Evolutionary conservation across 2,797 vertebrate genomes (phyloP), one percentile per base, ranked within the genome.

Genomic region (Melopsittacus undulatus): DNA sequence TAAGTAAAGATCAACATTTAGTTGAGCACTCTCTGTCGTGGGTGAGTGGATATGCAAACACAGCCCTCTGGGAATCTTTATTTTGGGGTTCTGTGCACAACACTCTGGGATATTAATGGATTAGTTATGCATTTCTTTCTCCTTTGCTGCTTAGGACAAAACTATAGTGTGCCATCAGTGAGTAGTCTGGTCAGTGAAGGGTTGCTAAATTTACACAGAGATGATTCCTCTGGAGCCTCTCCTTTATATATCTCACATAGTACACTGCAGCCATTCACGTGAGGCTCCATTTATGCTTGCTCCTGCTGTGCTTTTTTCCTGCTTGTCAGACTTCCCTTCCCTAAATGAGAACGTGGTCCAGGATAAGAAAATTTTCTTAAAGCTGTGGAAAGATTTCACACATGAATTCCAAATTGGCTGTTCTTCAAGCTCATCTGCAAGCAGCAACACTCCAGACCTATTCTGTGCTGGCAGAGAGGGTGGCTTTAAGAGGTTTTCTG

Each of bases 1-100:
- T 70, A 91, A 32, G 57, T 62, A 48, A 86, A 75, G 89, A 90
- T 81, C 57, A 90, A 13, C 76, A 29, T 86, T 67, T 88, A 95
- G 92, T 96, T 94, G 83, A 79, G 82, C 38, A 30, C 38, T 16
- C 68, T 84, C 38, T 77, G 22, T 54, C 49, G 56, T 62, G 66
- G 30, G 21, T 76, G 89, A 67, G 43, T 72, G 63, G 30, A 27
- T 83, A 51, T 54, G 54, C n/a, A n/a, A 83, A 86, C 54, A 73
- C 19, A 77, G 30, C 59, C 76, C 36, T 78, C 62, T 87, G 57
- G 32, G 76, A 96, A 59, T 81, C 62, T 2, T 5, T 86, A 45
- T 88, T 91, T 86, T 30, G 40, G 66, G 54, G 59, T 72, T 95
- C 66, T 83, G 22, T 78, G 80, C 76, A 20, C 66, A 91, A 5